Conservation (phyloP, 2,113 vertebrate species). For the Trematocara marginatum region DNA sequence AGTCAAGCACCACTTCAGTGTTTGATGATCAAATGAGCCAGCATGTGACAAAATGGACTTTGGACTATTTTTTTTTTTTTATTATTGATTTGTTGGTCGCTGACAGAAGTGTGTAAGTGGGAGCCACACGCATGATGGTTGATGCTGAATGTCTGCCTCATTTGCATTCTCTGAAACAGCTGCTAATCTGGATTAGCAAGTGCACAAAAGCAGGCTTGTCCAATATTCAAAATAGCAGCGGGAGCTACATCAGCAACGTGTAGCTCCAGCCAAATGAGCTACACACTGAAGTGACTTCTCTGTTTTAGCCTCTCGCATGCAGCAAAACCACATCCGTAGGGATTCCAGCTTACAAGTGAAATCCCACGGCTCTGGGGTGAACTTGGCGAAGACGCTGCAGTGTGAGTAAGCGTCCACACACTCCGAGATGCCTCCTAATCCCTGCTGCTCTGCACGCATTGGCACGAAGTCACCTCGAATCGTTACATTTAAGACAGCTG, state of each 20-base stretch:
- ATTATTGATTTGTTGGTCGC: neutral
- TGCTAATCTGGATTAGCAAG: neutral
- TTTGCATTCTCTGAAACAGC: constrained; percentile 40
- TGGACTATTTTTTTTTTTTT: neutral
- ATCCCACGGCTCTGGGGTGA: constrained; percentile 7
- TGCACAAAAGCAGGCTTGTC: constrained; percentile 27
- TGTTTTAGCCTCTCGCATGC: neutral
- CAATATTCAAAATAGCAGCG: constrained; percentile 30
- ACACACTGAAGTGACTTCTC: neutral
- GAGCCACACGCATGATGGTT: neutral
- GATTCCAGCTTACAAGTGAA: constrained; percentile 29
- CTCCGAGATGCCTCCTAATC: constrained; percentile 31
- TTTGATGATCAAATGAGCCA: neutral
- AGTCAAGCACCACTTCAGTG: constrained; percentile 12
- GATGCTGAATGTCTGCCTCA: neutral
- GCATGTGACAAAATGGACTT: neutral
- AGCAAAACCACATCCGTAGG: neutral
- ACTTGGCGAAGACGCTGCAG: neutral
- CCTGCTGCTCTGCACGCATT: neutral
- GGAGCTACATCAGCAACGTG: neutral
- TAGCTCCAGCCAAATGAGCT: neutral
- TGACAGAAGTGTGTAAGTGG: neutral
- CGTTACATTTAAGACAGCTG: neutral
- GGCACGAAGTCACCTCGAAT: constrained; percentile 31
- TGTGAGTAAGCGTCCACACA: neutral